Evolutionary conservation across 2,888 invertebrate genomes (phyloP).

Genomic region (Cynaeus angustus): DNA sequence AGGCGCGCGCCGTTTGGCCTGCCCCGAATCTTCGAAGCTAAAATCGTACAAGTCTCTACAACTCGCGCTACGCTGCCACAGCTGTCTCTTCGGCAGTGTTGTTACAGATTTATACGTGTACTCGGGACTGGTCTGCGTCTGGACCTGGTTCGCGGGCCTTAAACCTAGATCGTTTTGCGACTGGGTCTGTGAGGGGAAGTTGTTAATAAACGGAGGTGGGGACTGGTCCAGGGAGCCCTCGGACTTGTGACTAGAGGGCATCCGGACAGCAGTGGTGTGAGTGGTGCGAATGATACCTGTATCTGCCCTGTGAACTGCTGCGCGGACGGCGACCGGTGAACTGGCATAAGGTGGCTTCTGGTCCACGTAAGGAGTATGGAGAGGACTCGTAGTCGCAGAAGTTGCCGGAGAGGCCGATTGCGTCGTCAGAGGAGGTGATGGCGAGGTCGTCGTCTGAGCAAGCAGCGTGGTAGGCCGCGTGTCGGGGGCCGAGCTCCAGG

Average conservation of each 20-base stretch:
- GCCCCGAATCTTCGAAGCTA: slow-evolving; percentile 82
- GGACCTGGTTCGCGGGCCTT: slow-evolving; percentile 46
- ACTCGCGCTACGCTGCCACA: slow-evolving; percentile 87
- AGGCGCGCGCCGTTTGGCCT: slow-evolving; percentile 75
- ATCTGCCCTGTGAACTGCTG: slow-evolving; percentile 74
- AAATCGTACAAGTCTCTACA: slow-evolving; percentile 88
- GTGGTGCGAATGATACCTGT: slow-evolving; percentile 67
- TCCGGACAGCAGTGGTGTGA: slow-evolving; percentile 71
- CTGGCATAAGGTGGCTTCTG: slow-evolving; percentile 69
- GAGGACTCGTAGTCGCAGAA: slow-evolving; percentile 71
- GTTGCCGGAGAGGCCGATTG: slow-evolving; percentile 70
- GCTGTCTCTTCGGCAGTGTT: slow-evolving; percentile 72
- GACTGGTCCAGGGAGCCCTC: slow-evolving; percentile 74
- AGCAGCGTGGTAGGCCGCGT: slow-evolving; percentile 72
- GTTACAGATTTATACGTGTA: slow-evolving; percentile 61
- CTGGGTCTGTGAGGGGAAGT: slow-evolving; percentile 69
- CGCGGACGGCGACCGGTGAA: slow-evolving; percentile 72
- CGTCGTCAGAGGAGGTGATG: slow-evolving; percentile 70
- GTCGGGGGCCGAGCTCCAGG: slow-evolving; percentile 76
- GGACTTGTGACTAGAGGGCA: slow-evolving; percentile 75
- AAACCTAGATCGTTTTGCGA: slow-evolving; percentile 69
- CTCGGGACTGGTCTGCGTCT: slow-evolving; percentile 64
- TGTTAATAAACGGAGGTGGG: slow-evolving; percentile 61
- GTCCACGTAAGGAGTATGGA: slow-evolving; percentile 59
- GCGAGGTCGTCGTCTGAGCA: slow-evolving; percentile 69